phyloP scores from a whole-genome alignment of 2,888 invertebrate genomes.

The Idaea dimidiata region DNA sequence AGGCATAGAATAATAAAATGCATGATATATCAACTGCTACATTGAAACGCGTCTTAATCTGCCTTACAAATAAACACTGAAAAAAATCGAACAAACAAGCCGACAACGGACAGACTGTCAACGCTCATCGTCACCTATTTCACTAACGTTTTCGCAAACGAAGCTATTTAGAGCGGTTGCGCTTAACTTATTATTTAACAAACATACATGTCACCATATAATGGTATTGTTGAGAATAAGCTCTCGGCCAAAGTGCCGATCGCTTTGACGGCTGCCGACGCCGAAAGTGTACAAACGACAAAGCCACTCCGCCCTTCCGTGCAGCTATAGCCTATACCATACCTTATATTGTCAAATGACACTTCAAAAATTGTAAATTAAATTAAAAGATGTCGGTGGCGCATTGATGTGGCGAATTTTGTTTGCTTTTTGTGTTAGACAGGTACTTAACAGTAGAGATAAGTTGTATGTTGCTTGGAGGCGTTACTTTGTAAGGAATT shows the following conservation, averaged over 20 bases:
- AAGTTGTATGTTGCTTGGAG: background rate
- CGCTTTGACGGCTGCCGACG: background rate
- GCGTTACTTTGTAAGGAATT: background rate
- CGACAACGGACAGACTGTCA: background rate
- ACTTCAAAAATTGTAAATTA: conserved; percentile 50
- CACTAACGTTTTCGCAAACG: conserved; percentile 12
- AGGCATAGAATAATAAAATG: too few species aligned
- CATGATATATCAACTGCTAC: background rate
- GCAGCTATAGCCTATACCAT: background rate
- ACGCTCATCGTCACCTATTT: background rate
- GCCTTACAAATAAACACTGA: background rate
- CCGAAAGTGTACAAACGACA: background rate
- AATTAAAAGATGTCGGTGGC: conserved; percentile 48
- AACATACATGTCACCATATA: conserved; percentile 43
- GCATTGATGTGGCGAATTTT: conserved; percentile 76
- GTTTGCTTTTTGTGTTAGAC: conserved; percentile 51
- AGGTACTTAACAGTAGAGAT: conserved; percentile 22
- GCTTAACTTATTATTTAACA: conserved; percentile 36
- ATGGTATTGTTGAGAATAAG: conserved; percentile 29
- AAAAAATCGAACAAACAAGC: background rate
- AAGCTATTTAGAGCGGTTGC: conserved; percentile 25
- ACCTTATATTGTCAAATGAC: conserved; percentile 13
- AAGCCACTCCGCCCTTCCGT: background rate
- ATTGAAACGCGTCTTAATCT: background rate
- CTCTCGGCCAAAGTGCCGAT: background rate